Base-by-base conservation (phyloP, 1,140 invertebrate species). In the Polyergus mexicanus region DNA sequence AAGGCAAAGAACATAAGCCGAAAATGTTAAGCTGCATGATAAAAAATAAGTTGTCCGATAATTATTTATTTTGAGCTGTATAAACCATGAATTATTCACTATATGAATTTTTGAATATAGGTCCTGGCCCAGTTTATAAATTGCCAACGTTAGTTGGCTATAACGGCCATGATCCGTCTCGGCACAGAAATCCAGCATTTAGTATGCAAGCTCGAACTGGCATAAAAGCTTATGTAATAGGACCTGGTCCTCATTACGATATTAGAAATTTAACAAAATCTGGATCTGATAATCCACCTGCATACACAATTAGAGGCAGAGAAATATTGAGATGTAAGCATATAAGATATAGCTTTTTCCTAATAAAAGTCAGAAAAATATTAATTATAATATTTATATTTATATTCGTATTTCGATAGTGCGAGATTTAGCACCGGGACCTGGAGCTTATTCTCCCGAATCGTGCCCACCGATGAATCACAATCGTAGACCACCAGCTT, bases 71-170 rank as follows among this genome's bases (percentile, higher is more conserved):
- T 81, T 72, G 41, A 65, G 35, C n/a, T 41, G 41, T 69, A 83
- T 32, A 81, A 72, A 68, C n/a, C 8, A 58, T 10, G 22, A 60
- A 69, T 71, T 28, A 6, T 75, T 63, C 1, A 60, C 28, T 19
- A 74, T 60, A 19, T 60, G 22, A 51, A 63, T 65, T 86, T 80
- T 41, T 76, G 38, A 88, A 28, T 65, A 58, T 51, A 95, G 95
- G 95, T 60, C 95, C 95, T 74, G 95, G 95, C 5, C 95, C 95
- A 47, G 91, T 88, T 13, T 95, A 95, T 66, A 89, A 85, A 74
- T 80, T 95, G 25, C 93, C 92, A 63, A 77, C 92, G 8, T 84
- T 94, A 54, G 92, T 93, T 54, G 95, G 95, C 11, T 94, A 94
- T 28, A 66, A 91, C 5, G 86, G 88, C 16, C 95, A 95, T 85